phyloP scores from a whole-genome alignment of 2,797 vertebrate species.

The Eidolon dupreanum region DNA sequence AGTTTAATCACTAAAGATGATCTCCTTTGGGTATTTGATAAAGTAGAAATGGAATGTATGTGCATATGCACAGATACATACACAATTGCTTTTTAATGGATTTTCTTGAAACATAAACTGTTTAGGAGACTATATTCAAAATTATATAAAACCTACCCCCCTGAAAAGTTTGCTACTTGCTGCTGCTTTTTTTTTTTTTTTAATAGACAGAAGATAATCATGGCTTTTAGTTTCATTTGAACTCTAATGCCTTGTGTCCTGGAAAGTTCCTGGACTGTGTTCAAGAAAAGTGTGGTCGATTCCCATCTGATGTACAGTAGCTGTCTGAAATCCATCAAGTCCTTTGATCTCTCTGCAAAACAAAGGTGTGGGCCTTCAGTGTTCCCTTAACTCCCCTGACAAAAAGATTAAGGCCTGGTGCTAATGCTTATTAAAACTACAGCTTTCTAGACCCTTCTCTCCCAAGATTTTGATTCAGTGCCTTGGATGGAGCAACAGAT shows the following conservation, averaged over 20 bases:
- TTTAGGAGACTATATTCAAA: conserved; percentile 19
- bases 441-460: background rate
- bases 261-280: background rate
- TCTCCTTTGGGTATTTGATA: background rate
- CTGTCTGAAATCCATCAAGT: background rate
- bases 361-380: background rate
- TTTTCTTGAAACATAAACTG: background rate
- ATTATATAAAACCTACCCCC: background rate
- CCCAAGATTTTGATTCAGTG: background rate
- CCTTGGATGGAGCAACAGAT: background rate
- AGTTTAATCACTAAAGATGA: conserved; percentile 1
- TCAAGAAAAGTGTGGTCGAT: background rate
- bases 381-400: background rate
- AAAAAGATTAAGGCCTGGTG: background rate
- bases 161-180: background rate
- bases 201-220: background rate
- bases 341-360: background rate
- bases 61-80: background rate
- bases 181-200: background rate
- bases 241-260: background rate
- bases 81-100: background rate
- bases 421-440: background rate
- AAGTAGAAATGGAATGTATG: background rate
- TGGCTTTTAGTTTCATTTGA: conserved; percentile 16
- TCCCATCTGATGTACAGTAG: background rate